phyloP scores from a whole-genome alignment of 2,888 invertebrate species.

The Pseudococcus viburni region DNA sequence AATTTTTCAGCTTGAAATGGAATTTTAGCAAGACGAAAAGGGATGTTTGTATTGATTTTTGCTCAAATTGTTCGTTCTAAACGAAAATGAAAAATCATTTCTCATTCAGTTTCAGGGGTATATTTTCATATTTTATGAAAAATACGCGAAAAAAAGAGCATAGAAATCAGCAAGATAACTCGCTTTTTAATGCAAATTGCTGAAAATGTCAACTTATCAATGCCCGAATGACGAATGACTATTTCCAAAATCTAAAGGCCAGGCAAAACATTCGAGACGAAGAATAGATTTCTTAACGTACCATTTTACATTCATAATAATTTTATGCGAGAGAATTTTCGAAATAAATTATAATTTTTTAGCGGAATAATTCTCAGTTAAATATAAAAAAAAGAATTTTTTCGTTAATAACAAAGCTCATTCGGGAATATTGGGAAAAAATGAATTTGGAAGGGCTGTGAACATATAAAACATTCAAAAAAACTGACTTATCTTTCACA shows the following conservation, averaged over 20 bases:
- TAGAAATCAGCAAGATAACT: neutral
- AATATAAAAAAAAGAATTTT: no score
- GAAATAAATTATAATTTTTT: neutral
- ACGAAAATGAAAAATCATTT: conserved; percentile 10
- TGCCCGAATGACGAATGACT: conserved; percentile 6
- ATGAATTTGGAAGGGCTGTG: no score
- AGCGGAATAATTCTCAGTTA: no score
- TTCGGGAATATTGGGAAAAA: no score
- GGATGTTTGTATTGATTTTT: neutral
- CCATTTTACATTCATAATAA: neutral
- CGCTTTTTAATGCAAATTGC: conserved; percentile 24
- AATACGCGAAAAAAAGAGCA: neutral
- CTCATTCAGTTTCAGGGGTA: neutral
- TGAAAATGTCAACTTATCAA: conserved; percentile 29
- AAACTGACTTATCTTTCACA: no score
- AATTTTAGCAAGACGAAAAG: no score
- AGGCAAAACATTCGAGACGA: neutral
- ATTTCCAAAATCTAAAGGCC: neutral
- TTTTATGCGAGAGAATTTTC: neutral
- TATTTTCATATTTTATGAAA: conserved; percentile 16
- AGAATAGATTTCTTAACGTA: neutral
- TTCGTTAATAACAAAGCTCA: no score
- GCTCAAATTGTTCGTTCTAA: neutral
- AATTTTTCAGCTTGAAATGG: no score
- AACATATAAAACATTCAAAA: no score